These are phyloP conservation scores for Ptilorrhoa leucosticta DNA, from an alignment of 2,113 vertebrate genomes.

Conservation along the genomic window DNA sequence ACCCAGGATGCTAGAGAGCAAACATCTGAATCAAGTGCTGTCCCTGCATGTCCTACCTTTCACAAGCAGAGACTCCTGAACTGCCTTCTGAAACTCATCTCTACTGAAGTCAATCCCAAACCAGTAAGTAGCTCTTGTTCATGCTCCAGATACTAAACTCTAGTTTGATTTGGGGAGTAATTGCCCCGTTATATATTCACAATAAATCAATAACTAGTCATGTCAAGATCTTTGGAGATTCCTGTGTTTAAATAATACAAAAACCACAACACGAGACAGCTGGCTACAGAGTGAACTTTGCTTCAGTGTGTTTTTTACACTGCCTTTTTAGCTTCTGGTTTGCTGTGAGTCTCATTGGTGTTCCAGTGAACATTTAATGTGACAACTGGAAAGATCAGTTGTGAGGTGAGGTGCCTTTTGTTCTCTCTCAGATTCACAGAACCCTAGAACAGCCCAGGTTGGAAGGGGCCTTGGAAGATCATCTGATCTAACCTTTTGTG, in stretches of 20 bases:
- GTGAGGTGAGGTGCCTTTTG: neutral
- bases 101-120: conserved; percentile 93
- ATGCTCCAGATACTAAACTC: neutral
- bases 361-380: neutral
- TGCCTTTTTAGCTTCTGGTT: neutral
- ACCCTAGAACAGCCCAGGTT: neutral
- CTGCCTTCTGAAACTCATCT: conserved; percentile 89
- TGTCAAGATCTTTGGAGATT: neutral
- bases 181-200: neutral
- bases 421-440: neutral
- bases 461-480: neutral
- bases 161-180: neutral
- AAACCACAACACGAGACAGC: neutral
- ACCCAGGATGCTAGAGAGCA: conserved; percentile 44
- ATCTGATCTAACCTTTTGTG: neutral
- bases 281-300: neutral
- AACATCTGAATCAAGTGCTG: conserved; percentile 6
- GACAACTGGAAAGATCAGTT: neutral
- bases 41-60: conserved; percentile 30
- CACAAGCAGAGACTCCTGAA: conserved; percentile 84
- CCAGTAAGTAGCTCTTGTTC: conserved; percentile 76
- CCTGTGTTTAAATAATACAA: neutral
- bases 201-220: neutral
- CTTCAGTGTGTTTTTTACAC: neutral
- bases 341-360: neutral